Conservation (phyloP, 2,797 vertebrate species). For the Glossophaga mutica region DNA sequence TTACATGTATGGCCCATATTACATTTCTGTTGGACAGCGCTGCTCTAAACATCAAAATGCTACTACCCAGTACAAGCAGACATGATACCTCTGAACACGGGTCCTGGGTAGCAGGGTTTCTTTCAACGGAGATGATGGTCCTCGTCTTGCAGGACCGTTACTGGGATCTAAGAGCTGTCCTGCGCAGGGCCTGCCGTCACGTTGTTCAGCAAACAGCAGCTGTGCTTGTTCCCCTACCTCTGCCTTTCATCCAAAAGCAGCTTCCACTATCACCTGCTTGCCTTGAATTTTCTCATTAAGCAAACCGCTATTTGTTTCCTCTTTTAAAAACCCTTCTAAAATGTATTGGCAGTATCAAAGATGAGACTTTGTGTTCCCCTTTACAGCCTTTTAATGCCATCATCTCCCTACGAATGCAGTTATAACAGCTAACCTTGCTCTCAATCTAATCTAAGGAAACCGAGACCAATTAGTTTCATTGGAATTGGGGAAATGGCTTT, state of each 20-base stretch:
- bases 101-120: neutral
- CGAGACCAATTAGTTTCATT: slow-evolving; percentile 38
- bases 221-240: neutral
- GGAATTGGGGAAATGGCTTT: slow-evolving; percentile 49
- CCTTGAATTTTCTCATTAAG: slow-evolving; percentile 40
- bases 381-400: neutral
- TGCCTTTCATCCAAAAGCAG: neutral
- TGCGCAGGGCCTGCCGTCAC: neutral
- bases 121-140: neutral
- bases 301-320: slow-evolving; percentile 19
- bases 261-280: neutral
- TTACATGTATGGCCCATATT: neutral
- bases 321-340: slow-evolving; percentile 17
- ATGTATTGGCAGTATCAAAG: neutral
- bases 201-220: neutral
- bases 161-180: neutral
- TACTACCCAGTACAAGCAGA: neutral
- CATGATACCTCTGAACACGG: neutral
- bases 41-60: neutral
- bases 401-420: neutral
- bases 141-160: neutral
- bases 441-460: neutral
- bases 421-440: neutral
- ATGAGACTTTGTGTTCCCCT: slow-evolving; percentile 31
- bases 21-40: neutral